phyloP scores from a whole-genome alignment of 2,113 vertebrate genomes.

The Pteronura brasiliensis region DNA sequence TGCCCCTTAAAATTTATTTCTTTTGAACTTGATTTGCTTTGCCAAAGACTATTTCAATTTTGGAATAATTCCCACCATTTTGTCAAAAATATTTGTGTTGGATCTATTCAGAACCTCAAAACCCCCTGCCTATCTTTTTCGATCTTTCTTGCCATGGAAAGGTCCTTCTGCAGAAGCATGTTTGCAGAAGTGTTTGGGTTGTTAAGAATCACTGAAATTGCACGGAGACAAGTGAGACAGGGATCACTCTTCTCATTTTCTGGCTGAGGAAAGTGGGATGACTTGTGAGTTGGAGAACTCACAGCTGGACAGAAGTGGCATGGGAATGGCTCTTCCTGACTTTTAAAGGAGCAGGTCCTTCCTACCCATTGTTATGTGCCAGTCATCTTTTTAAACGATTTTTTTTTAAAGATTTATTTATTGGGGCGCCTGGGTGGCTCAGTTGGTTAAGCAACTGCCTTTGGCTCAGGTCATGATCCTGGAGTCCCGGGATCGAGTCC shows the following conservation, averaged over 20 bases:
- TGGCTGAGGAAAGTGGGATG: background rate
- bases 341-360: background rate
- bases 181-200: background rate
- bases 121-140: background rate
- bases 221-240: background rate
- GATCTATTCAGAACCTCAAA: background rate
- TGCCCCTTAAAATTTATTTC: background rate
- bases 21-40: constrained; percentile 26
- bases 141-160: background rate
- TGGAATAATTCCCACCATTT: background rate
- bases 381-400: too few relatives aligned
- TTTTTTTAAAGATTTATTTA: too few relatives aligned
- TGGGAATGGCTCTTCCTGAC: background rate
- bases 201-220: background rate
- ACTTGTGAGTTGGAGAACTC: background rate
- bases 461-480: too few relatives aligned
- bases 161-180: background rate
- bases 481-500: too few relatives aligned
- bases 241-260: background rate
- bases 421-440: too few relatives aligned
- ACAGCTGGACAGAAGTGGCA: background rate
- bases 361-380: background rate
- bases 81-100: background rate
- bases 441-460: too few relatives aligned
- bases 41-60: background rate